Evolutionary conservation across 2,797 vertebrate genomes (phyloP), one percentile per base, ranked within the genome.

Genomic region (Cichlasoma orientale): DNA sequence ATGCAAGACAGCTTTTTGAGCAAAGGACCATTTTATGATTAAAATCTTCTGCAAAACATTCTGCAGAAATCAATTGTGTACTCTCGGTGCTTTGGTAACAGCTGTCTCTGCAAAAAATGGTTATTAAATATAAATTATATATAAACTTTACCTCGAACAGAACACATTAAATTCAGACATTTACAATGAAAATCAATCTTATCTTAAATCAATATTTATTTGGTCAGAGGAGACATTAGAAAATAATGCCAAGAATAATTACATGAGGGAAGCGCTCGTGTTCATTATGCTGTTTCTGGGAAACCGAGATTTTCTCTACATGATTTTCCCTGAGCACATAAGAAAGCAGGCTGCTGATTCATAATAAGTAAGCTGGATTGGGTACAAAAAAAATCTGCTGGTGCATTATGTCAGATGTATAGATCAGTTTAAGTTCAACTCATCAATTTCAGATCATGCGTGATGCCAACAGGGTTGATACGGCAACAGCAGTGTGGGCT

Each of bases 401-500:
- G 25, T 82, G 57, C 56, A n/a, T 83, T 71, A 53, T 75, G 52
- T 83, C 77, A 79, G 33, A 10, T 57, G 61, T 55, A 52, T 74
- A 41, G 61, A 88, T 82, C 76, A 53, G 56, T 23, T 82, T 6
- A 72, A 61, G 75, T 75, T 72, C 33, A 79, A 72, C 73, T 81
- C 82, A 82, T 89, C 83, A 77, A 77, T 91, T 79, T 79, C 21
- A 23, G 55, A 61, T 36, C 2, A 16, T 1, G 7, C 63, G 38
- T 12, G 75, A 61, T 80, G 80, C 77, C 76, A 54, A 57, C 68
- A 4, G 58, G 77, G 79, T 82, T 79, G 12, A 54, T 79, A 3
- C 70, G 12, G 75, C 74, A 80, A 33, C 85, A 75, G 75, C 77
- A 57, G 80, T 50, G 85, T 91, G 86, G 89, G 88, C 1, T 53